These are phyloP conservation scores for Margarornis squamiger DNA, from an alignment of 2,797 vertebrate genomes.

Conservation along the genomic window DNA sequence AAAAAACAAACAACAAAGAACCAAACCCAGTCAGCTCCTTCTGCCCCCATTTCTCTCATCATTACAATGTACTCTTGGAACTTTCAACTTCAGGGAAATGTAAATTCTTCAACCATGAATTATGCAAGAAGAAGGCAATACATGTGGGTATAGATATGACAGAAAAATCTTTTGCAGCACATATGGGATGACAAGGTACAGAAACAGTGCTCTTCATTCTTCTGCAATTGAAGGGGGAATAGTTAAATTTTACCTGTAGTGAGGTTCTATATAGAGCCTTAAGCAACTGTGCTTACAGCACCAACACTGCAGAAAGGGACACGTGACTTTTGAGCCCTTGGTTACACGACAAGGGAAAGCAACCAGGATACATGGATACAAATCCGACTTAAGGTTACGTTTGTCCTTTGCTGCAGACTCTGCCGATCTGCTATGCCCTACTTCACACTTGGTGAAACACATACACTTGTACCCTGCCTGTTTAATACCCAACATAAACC, in stretches of 20 bases:
- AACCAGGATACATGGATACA: neutral
- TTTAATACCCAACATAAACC: neutral
- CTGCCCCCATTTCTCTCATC: neutral
- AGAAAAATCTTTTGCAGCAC: neutral
- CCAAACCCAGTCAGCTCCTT: neutral
- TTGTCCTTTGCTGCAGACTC: neutral
- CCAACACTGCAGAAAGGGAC: neutral
- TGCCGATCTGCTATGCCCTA: neutral
- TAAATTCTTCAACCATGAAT: slow-evolving; percentile 15
- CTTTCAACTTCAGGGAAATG: slow-evolving; percentile 26
- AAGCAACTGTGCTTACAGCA: neutral
- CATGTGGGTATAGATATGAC: neutral
- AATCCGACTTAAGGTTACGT: neutral
- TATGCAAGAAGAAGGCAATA: slow-evolving; percentile 33
- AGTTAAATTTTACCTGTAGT: neutral
- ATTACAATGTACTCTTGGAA: neutral
- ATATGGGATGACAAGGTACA: neutral
- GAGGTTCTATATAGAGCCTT: neutral
- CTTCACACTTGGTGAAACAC: neutral
- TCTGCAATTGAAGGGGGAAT: neutral
- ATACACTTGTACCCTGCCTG: neutral
- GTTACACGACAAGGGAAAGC: neutral
- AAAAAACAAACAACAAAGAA: neutral
- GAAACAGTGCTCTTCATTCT: neutral
- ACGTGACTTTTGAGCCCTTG: neutral